These are phyloP conservation scores for Grus americana DNA, from an alignment of 2,113 vertebrate genomes.

Conservation along the genomic window DNA sequence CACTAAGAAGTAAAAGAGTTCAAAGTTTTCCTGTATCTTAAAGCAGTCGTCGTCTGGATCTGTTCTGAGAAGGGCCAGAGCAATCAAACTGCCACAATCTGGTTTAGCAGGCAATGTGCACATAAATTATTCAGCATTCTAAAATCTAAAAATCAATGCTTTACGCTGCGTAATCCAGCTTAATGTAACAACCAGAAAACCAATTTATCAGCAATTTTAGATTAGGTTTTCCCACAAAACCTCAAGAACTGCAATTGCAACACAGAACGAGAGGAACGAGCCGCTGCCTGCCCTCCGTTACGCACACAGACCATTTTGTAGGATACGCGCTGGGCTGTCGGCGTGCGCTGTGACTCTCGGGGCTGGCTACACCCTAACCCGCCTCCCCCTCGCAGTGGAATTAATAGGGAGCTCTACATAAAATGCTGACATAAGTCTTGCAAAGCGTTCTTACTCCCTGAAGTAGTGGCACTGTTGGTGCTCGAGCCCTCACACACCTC, in stretches of 20 bases:
- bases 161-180: background rate
- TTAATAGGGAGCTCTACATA: background rate
- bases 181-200: background rate
- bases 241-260: background rate
- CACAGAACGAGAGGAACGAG: background rate
- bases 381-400: background rate
- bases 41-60: background rate
- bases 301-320: rapidly evolving
- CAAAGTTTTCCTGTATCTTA: background rate
- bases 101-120: background rate
- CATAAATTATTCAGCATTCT: conserved; percentile 41
- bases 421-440: background rate
- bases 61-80: background rate
- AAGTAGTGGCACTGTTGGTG: background rate
- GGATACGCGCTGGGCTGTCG: background rate
- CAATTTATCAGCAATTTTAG: background rate
- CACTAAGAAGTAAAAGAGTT: background rate
- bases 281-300: rapidly evolving
- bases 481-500: background rate
- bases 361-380: background rate
- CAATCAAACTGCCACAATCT: background rate
- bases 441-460: background rate
- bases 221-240: background rate
- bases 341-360: rapidly evolving
- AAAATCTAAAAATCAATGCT: conserved; percentile 22